phyloP scores from a whole-genome alignment of 2,888 invertebrate genomes.

The Philaethria dido region DNA sequence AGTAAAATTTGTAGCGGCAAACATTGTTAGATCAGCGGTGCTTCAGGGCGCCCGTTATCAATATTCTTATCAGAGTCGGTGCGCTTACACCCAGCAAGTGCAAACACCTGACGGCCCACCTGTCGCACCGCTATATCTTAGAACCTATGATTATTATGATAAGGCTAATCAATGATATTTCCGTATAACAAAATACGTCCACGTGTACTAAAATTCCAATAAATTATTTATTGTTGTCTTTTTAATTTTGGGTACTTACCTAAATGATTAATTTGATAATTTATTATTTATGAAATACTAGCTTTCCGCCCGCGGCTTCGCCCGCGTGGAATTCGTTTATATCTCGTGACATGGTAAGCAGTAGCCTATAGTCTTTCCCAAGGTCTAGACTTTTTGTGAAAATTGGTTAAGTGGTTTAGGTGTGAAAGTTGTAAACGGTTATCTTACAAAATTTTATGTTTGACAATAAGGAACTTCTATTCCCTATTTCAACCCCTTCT shows the following conservation, averaged over 20 bases:
- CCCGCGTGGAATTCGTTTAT: too few relatives aligned
- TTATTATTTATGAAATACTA: background rate
- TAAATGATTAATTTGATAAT: background rate
- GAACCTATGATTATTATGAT: constrained; percentile 47
- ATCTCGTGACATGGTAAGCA: too few relatives aligned
- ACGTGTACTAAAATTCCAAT: constrained; percentile 7
- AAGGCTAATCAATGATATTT: constrained; percentile 39
- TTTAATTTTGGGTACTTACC: background rate
- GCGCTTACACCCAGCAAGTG: constrained; percentile 70
- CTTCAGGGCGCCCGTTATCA: constrained; percentile 60
- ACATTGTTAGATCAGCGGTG: constrained; percentile 15
- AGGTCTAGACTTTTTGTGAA: too few relatives aligned
- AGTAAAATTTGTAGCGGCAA: constrained; percentile 6
- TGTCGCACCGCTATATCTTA: constrained; percentile 60
- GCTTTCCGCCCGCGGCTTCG: too few relatives aligned
- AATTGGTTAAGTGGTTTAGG: too few relatives aligned
- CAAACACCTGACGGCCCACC: constrained; percentile 78
- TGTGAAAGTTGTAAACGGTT: too few relatives aligned
- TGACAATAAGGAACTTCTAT: too few relatives aligned
- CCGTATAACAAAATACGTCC: constrained; percentile 32
- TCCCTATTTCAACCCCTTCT: too few relatives aligned
- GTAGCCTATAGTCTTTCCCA: too few relatives aligned
- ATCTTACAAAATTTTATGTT: too few relatives aligned
- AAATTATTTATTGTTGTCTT: background rate
- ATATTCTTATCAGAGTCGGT: constrained; percentile 62